phyloP scores from a whole-genome alignment of 2,888 invertebrate genomes.

The Adelognathus sp. region DNA sequence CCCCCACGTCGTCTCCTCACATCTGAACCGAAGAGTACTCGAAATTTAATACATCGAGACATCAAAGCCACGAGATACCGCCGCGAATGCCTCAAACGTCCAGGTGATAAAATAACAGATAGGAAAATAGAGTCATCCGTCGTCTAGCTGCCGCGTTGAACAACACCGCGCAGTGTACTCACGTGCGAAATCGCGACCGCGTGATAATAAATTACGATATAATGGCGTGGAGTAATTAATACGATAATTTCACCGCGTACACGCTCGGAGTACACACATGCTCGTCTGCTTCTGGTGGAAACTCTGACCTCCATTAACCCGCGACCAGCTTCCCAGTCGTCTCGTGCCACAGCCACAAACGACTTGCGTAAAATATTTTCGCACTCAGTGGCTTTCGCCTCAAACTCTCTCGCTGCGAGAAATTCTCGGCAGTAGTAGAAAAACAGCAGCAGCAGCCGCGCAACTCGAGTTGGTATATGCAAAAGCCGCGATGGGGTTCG shows the following conservation, averaged over 20 bases:
- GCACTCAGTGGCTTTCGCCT: conserved; percentile 10
- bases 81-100: neutral
- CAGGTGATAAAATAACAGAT: conserved; percentile 31
- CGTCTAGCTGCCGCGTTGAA: conserved; percentile 9
- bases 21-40: neutral
- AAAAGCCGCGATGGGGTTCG: conserved; percentile 8
- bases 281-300: conserved; percentile 60
- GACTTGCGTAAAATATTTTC: conserved; percentile 20
- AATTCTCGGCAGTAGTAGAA: neutral
- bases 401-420: neutral
- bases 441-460: neutral
- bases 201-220: conserved; percentile 57
- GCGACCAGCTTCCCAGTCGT: conserved; percentile 56
- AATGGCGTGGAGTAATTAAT: conserved; percentile 57
- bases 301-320: conserved; percentile 73
- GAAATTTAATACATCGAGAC: conserved; percentile 27
- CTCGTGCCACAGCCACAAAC: neutral
- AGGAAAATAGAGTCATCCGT: conserved; percentile 48
- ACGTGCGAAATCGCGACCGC: conserved; percentile 43
- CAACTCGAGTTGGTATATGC: neutral
- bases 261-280: neutral
- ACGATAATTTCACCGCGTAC: conserved; percentile 48
- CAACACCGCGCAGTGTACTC: conserved; percentile 15
- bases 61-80: conserved; percentile 1
- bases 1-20: neutral